Evolutionary conservation across 1,140 invertebrate genomes (phyloP), one percentile per base, ranked within the genome.

Genomic region (Chelonus insularis): DNA sequence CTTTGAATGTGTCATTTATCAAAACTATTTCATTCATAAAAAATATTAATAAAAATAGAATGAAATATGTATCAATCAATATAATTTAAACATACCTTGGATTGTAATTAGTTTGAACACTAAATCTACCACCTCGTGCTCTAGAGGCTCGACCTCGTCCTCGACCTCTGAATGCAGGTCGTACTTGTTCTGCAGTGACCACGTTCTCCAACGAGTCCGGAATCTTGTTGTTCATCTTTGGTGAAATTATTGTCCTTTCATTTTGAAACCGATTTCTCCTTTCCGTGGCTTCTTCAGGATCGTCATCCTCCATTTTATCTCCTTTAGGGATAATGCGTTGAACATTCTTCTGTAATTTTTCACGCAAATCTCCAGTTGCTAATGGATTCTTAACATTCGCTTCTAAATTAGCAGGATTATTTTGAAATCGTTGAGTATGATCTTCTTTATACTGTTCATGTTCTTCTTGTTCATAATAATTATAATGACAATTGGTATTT

Each of bases 211-310:
- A 61, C 9, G 70, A 78, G 60, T 81, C 77, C 14, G 79, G 77
- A 45, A 80, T 80, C 16, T 78, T 70, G 37, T 65, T 70, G 23
- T 77, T 77, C 69, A 75, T 71, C 50, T 80, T 80, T 7, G 70
- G 67, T 25, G 75, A 67, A 43, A 79, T 60, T 6, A 72, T 69
- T 2, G 69, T 74, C 60, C 78, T 70, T 45, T 81, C 79, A 37
- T 64, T 78, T 58, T 80, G 75, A 67, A 81, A 81, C 48, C 79
- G 71, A 57, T 80, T 80, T 43, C 79, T 70, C 56, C 77, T 66
- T 51, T 80, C 78, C 14, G 69, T 71, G 1, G 73, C 75, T 59
- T 79, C 75, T 63, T 80, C 75, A 54, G 68, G 64, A 47, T 80
- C 79, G 52, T 81, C 78, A 48, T 81, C 78, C 56, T 81, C 78